phyloP scores from a whole-genome alignment of 1,140 invertebrate species.

The Pseudomyrmex flavicornis region DNA sequence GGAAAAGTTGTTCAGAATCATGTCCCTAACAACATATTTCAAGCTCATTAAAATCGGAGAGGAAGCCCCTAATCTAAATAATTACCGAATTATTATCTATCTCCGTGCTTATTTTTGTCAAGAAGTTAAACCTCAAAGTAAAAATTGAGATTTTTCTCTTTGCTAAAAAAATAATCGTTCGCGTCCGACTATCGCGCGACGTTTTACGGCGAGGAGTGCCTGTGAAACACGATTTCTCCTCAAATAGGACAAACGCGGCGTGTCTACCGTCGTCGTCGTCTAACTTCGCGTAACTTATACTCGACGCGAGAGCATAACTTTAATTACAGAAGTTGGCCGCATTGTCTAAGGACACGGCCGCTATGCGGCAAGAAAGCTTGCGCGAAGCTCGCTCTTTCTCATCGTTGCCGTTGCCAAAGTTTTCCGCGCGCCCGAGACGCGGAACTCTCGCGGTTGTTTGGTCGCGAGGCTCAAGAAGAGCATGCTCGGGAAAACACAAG shows the following conservation, averaged over 20 bases:
- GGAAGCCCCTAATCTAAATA: no score
- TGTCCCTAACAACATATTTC: no score
- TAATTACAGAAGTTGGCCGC: slow-evolving; percentile 79
- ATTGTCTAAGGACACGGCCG: slow-evolving; percentile 77
- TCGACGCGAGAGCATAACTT: slow-evolving; percentile 77
- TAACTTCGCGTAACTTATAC: slow-evolving; percentile 77
- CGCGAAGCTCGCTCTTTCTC: slow-evolving; percentile 28
- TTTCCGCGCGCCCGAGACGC: slow-evolving; percentile 48
- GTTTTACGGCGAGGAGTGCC: slow-evolving; percentile 22
- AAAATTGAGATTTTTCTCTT: slow-evolving; percentile 12
- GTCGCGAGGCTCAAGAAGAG: slow-evolving; percentile 35
- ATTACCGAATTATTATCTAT: background rate
- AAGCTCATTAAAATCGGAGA: no score
- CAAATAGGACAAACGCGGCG: slow-evolving; percentile 29
- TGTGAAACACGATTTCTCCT: slow-evolving; percentile 33
- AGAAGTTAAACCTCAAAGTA: background rate
- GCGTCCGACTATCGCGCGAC: slow-evolving; percentile 16
- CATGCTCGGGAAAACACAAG: slow-evolving; percentile 52
- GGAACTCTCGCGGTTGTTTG: slow-evolving; percentile 39
- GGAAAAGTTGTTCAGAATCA: no score
- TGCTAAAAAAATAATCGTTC: background rate
- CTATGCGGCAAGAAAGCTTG: slow-evolving; percentile 71
- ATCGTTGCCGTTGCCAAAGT: slow-evolving; percentile 17
- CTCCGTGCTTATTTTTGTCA: background rate
- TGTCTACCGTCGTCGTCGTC: slow-evolving; percentile 42